Evolutionary conservation across 2,888 invertebrate genomes (phyloP).

Genomic region (Drosophila helvetica): DNA sequence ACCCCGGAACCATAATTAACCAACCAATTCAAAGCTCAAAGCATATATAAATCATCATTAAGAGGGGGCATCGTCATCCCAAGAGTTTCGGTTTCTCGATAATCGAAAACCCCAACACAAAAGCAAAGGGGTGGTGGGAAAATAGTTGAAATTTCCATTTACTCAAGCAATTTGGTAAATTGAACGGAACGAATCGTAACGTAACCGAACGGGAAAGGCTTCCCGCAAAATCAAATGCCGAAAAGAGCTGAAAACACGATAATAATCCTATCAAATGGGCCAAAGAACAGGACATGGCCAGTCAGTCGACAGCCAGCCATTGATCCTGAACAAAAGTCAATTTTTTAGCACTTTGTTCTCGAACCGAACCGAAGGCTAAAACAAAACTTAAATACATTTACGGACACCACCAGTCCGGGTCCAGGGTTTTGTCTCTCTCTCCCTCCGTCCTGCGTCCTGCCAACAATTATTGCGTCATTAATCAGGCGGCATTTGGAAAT

Average conservation of each 20-base stretch:
- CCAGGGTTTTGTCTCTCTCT: not conserved
- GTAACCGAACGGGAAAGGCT: constrained; percentile 40
- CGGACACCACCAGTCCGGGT: constrained; percentile 17
- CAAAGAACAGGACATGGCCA: constrained; percentile 40
- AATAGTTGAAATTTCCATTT: constrained; percentile 65
- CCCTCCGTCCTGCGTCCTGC: constrained; percentile 44
- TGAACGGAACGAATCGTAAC: constrained; percentile 66
- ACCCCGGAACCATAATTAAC: constrained; percentile 46
- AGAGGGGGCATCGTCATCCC: constrained; percentile 13
- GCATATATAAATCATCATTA: constrained; percentile 65
- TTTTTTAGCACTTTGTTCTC: constrained; percentile 70
- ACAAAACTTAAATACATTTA: constrained; percentile 54
- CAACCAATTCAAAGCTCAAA: constrained; percentile 48
- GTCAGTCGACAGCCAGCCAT: constrained; percentile 7
- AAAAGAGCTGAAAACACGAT: constrained; percentile 68
- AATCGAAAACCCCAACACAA: constrained; percentile 35
- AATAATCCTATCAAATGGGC: constrained; percentile 75
- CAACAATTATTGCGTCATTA: constrained; percentile 81
- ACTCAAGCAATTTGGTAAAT: constrained; percentile 65
- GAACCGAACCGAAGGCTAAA: constrained; percentile 33
- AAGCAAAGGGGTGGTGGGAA: not conserved
- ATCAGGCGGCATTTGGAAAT: constrained; percentile 79
- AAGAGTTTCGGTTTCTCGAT: constrained; percentile 30
- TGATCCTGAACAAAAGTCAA: constrained; percentile 60
- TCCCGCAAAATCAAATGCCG: constrained; percentile 60